Conservation (phyloP, 64 coral and sea anemone genomes). For the Actinia equina region DNA sequence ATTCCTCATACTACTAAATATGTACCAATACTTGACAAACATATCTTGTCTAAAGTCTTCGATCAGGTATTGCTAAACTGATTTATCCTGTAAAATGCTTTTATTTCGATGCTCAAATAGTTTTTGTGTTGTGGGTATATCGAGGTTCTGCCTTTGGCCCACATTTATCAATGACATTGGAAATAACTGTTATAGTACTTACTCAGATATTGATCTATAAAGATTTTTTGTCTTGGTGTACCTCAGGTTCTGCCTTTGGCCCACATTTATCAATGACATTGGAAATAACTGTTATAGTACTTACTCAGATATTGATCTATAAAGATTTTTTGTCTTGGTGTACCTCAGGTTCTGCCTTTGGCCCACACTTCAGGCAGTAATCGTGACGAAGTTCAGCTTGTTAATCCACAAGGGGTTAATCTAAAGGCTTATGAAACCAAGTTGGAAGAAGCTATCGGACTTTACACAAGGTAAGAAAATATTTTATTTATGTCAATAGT, state of each 20-base stretch:
- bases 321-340: background rate
- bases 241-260: constrained; percentile 49
- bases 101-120: no score
- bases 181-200: no score
- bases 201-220: background rate
- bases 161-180: background rate
- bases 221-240: background rate
- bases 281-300: no score
- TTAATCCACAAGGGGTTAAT: constrained; percentile 84
- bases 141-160: background rate
- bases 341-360: constrained; percentile 62
- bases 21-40: constrained; percentile 86
- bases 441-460: constrained; percentile 57
- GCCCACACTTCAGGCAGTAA: constrained; percentile 86
- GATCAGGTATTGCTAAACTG: constrained; percentile 56
- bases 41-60: constrained; percentile 88
- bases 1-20: constrained; percentile 91
- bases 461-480: constrained; percentile 51
- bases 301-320: background rate
- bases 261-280: background rate
- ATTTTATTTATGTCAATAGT: background rate
- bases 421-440: constrained; percentile 79
- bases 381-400: constrained; percentile 74
- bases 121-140: background rate
- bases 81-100: no score